Evolutionary conservation across 2,797 vertebrate species (phyloP), one percentile per base, ranked within the genome.

Genomic region (Echeneis naucrates): DNA sequence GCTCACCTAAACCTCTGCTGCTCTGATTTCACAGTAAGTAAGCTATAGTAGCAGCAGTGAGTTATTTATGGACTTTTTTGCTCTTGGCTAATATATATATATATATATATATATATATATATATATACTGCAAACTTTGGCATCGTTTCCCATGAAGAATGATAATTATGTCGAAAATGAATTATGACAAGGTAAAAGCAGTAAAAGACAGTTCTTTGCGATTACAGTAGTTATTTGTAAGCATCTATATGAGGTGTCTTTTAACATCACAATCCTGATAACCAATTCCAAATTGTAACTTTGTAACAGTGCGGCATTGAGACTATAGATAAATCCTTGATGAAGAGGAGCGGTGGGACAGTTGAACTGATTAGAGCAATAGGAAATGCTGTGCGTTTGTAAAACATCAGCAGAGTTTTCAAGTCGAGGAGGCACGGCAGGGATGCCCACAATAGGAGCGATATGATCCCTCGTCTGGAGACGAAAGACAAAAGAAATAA

Each of bases 401-500:
- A 56, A 70, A 76, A 14, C 27, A 45, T 26, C 14, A 35, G 42
- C 3, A 54, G 16, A n/a, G n/a, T n/a, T n/a, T n/a, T 16, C 4
- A 47, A 62, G 19, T 40, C n/a, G n/a, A 40, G 26, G 58, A 52
- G 24, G 23, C 54, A 9, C 50, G 44, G n/a, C 32, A 12, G 54
- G 7, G 26, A 58, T 60, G 35, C 56, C 73, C 59, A 35, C 56
- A 62, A n/a, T 26, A 60, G 9, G 13, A 67, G 50, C 23, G 50
- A 72, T 40, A 13, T 5, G 1, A 53, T 69, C 26, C 12, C 3
- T 71, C 23, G 52, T 80, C 75, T 54, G 35, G 56, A 53, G 47
- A 45, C 37, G 13, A 60, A 26, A 26, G 60, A 51, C 27, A 70
- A 78, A 85, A 66, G 56, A 75, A 83, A 65, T 55, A 59, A 75